phyloP scores from a whole-genome alignment of 2,113 vertebrate species.

The Arizona elegans region DNA sequence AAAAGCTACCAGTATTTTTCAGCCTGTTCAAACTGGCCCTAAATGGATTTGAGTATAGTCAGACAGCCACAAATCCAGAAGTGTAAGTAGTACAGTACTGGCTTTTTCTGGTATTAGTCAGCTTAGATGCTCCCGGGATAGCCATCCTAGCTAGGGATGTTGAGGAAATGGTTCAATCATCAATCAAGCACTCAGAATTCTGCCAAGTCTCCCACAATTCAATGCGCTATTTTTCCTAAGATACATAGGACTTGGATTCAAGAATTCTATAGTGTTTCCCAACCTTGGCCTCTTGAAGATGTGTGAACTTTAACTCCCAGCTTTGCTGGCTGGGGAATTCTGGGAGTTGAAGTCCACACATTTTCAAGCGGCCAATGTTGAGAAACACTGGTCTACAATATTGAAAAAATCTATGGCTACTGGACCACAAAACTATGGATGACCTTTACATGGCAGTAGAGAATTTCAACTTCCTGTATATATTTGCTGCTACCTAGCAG shows the following conservation, averaged over 20 bases:
- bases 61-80: not conserved
- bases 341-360: not conserved
- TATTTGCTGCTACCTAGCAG: not conserved
- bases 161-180: not conserved
- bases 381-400: not conserved
- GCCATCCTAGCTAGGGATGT: not conserved
- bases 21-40: not conserved
- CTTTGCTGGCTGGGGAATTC: not conserved
- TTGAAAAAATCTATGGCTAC: not conserved
- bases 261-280: not conserved
- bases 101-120: not conserved
- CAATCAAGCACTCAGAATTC: not conserved
- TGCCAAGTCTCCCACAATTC: not conserved
- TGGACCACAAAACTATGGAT: not conserved
- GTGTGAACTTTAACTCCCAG: not conserved
- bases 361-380: not conserved
- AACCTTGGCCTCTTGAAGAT: not conserved
- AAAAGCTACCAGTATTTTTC: too few relatives aligned
- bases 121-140: not conserved
- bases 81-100: not conserved
- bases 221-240: not conserved
- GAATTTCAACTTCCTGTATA: not conserved
- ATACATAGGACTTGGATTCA: not conserved
- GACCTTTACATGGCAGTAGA: not conserved
- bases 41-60: not conserved